These are phyloP conservation scores for Hyaena hyaena DNA, from an alignment of 2,113 vertebrate species.

Conservation along the genomic window DNA sequence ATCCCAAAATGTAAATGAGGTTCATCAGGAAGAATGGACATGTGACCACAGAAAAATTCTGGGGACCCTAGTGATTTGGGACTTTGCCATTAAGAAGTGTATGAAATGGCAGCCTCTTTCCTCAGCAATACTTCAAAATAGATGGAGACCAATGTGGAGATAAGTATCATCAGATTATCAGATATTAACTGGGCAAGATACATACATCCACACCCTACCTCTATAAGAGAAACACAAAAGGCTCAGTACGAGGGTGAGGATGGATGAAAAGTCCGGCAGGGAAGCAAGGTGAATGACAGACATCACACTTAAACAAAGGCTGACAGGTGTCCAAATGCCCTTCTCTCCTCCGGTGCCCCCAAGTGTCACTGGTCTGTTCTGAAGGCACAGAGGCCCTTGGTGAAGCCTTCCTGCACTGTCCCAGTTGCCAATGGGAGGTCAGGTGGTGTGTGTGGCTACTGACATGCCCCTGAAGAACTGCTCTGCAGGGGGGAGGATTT, in stretches of 20 bases:
- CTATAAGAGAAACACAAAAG: background rate
- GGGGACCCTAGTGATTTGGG: background rate
- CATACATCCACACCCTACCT: background rate
- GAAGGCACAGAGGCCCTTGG: background rate
- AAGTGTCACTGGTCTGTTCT: background rate
- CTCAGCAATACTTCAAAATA: background rate
- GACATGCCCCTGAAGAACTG: background rate
- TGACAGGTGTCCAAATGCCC: accelerated
- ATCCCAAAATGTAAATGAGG: background rate
- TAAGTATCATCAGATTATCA: background rate
- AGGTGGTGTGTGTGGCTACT: background rate
- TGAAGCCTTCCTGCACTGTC: background rate
- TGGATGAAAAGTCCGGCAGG: too few relatives aligned
- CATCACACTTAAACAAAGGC: background rate
- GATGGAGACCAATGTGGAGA: too few relatives aligned
- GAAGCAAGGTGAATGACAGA: background rate
- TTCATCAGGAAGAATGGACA: background rate
- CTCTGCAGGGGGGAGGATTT: background rate
- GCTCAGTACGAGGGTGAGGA: background rate
- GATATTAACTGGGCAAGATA: background rate
- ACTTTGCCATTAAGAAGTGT: background rate
- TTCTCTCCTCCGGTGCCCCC: background rate
- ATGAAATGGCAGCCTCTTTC: background rate
- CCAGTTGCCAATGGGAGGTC: background rate
- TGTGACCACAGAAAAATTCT: background rate